Percentiles rank a stretch among this genome's conserved stretches.
Evolutionary conservation across 2,797 vertebrate genomes (phyloP).

Genomic region (Rhynchonycteris naso): DNA sequence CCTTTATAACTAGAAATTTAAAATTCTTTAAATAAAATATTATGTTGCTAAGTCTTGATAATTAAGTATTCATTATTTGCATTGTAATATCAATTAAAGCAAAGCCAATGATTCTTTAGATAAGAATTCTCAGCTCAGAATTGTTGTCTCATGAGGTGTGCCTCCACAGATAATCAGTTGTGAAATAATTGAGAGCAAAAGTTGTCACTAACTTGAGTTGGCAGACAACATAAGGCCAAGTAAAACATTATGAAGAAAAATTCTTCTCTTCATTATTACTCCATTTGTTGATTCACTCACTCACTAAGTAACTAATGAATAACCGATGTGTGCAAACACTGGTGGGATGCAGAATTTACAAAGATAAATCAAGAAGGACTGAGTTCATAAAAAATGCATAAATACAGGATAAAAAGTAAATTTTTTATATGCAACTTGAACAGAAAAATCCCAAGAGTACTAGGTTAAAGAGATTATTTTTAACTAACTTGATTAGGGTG

Average conservation of each 20-base stretch:
- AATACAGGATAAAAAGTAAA: neutral
- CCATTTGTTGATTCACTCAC: constrained; percentile 48
- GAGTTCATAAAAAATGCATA: constrained; percentile 18
- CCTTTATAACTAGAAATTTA: neutral
- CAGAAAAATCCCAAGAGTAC: neutral
- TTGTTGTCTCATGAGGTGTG: constrained; percentile 44
- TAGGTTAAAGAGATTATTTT: neutral
- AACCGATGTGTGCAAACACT: neutral
- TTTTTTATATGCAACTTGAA: neutral
- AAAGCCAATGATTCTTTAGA: constrained; percentile 18
- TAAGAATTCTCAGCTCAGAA: constrained; percentile 4
- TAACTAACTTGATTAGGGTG: neutral
- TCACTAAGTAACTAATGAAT: neutral
- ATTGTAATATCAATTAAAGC: neutral
- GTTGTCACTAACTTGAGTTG: neutral
- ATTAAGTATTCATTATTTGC: constrained; percentile 1
- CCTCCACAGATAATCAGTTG: constrained; percentile 20
- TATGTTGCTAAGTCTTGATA: neutral
- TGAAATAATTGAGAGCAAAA: constrained; percentile 35
- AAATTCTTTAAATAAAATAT: neutral
- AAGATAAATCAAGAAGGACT: constrained; percentile 32
- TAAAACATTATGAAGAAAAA: constrained; percentile 39
- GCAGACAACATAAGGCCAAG: neutral
- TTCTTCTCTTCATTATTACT: neutral
- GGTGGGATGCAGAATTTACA: neutral